phyloP scores from a whole-genome alignment of 2,888 invertebrate species.

The Eristalis arbustorum region DNA sequence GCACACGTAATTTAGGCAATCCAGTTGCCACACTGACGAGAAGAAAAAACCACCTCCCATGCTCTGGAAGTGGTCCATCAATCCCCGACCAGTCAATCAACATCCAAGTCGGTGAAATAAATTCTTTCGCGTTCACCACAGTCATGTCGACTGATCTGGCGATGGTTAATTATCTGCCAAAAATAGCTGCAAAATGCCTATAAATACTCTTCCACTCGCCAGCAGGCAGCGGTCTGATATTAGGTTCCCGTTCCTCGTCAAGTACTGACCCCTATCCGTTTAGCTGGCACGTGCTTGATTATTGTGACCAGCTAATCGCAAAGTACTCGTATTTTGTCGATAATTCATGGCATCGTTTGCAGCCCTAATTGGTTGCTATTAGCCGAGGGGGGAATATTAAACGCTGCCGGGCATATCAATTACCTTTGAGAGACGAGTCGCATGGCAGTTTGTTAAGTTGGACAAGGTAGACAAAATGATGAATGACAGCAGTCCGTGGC shows the following conservation, averaged over 20 bases:
- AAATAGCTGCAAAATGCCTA: not conserved
- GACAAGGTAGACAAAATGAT: not conserved
- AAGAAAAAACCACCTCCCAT: no score
- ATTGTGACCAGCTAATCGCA: not conserved
- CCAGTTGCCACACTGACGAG: no score
- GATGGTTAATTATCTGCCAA: not conserved
- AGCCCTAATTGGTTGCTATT: conserved; percentile 8
- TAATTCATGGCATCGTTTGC: not conserved
- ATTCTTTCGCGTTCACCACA: not conserved
- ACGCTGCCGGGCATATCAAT: not conserved
- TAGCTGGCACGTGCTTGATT: not conserved
- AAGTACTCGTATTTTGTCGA: not conserved
- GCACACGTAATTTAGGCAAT: no score
- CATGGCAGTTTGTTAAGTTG: not conserved
- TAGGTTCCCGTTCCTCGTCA: not conserved
- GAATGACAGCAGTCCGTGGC: not conserved
- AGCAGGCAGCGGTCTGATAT: not conserved
- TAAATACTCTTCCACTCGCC: not conserved
- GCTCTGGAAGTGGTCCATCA: not conserved
- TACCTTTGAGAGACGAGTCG: not conserved
- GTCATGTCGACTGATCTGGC: not conserved
- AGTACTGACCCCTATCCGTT: not conserved
- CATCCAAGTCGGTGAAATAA: not conserved
- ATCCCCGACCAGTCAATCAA: not conserved
- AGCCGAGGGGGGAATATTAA: not conserved